phyloP scores from a whole-genome alignment of 2,113 vertebrate species.

The Oncorhynchus clarkii region DNA sequence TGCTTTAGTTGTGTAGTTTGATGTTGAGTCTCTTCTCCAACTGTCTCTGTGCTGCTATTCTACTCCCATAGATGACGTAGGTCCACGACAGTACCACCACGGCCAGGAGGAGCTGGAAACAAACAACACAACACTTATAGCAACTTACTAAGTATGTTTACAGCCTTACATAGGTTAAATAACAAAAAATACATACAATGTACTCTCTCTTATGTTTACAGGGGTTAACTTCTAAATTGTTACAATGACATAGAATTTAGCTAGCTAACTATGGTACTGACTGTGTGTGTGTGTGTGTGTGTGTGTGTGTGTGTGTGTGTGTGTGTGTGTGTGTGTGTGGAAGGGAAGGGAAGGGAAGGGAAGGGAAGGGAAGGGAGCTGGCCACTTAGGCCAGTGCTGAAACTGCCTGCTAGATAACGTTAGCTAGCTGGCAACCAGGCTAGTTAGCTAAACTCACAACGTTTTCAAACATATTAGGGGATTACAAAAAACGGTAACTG shows the following conservation, averaged over 20 bases:
- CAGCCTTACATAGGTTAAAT: background rate
- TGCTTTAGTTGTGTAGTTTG: slow-evolving; percentile 31
- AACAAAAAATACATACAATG: background rate
- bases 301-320: too few species aligned
- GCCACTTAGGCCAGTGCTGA: background rate
- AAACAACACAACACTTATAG: background rate
- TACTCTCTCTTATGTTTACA: too few species aligned
- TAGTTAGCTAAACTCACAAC: background rate
- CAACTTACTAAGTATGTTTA: background rate
- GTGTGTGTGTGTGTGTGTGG: background rate
- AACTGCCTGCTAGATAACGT: background rate
- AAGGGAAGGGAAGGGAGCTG: too few species aligned
- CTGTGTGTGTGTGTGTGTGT: background rate
- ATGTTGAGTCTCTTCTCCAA: slow-evolving; percentile 55
- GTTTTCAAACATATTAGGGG: background rate
- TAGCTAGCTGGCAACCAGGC: background rate
- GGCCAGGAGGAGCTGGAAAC: slow-evolving; percentile 58
- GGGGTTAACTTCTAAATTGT: too few species aligned
- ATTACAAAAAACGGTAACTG: too few species aligned
- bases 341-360: too few species aligned
- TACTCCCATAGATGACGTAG: slow-evolving; percentile 74
- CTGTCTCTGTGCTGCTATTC: slow-evolving; percentile 64
- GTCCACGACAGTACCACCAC: slow-evolving; percentile 76
- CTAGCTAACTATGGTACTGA: background rate
- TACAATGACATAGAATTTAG: background rate